Evolutionary conservation across 1,140 invertebrate genomes (phyloP).

Genomic region (Sycobia sp.): DNA sequence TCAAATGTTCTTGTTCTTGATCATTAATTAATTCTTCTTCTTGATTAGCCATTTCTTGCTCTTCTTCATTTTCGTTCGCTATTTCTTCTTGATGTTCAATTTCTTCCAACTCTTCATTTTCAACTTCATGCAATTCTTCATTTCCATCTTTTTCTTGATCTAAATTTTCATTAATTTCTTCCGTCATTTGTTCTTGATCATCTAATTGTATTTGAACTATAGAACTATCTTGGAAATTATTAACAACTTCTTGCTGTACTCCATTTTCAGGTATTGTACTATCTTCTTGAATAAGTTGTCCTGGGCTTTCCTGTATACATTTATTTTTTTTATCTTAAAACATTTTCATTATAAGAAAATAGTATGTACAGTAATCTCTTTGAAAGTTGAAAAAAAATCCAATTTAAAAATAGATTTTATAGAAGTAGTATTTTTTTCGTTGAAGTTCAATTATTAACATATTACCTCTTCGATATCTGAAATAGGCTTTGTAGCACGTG

Average conservation of each 20-base stretch:
- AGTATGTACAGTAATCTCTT: no score
- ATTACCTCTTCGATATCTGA: conserved; percentile 44
- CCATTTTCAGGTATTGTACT: conserved; percentile 22
- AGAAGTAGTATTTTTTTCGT: no score
- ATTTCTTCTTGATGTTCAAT: conserved; percentile 1
- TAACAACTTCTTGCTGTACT: conserved; percentile 6
- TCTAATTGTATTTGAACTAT: conserved; percentile 11
- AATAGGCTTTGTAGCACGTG: conserved; percentile 40
- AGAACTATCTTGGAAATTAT: neutral
- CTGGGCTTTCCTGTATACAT: conserved; percentile 10
- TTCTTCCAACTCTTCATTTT: conserved; percentile 20
- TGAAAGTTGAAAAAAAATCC: no score
- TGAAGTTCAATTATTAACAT: no score
- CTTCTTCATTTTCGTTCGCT: neutral
- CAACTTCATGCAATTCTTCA: conserved; percentile 18
- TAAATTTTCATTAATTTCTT: conserved; percentile 10
- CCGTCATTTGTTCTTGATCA: conserved; percentile 4
- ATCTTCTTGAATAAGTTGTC: neutral
- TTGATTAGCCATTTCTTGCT: neutral
- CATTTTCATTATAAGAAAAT: no score
- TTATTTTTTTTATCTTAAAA: no score
- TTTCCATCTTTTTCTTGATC: neutral
- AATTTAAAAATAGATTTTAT: no score
- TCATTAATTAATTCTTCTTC: neutral
- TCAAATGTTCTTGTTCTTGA: neutral